Evolutionary conservation across 2,888 invertebrate species (phyloP).

Genomic region (Hanleya hanleyi): DNA sequence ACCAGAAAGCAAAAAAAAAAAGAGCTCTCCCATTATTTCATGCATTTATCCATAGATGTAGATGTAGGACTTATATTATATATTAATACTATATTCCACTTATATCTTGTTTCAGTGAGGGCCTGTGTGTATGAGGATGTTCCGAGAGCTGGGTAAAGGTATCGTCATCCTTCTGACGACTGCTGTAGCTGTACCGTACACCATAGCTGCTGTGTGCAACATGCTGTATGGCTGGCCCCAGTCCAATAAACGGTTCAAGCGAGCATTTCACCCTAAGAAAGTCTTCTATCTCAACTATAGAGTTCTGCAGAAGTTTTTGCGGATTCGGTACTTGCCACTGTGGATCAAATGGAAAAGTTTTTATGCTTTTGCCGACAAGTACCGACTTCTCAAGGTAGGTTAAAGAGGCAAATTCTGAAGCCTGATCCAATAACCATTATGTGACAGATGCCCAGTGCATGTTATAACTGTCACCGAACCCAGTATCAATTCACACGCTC

Average conservation of each 20-base stretch:
- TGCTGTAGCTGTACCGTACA: constrained; percentile 65
- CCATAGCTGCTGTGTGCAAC: constrained; percentile 62
- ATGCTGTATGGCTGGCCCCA: constrained; percentile 67
- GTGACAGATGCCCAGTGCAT: too few species aligned
- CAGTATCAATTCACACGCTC: too few species aligned
- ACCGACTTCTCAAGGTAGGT: constrained; percentile 58
- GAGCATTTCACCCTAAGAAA: constrained; percentile 64
- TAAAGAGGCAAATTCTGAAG: too few species aligned
- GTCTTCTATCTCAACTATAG: constrained; percentile 65
- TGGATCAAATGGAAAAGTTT: constrained; percentile 58
- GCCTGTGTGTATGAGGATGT: too few species aligned
- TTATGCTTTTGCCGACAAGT: constrained; percentile 51
- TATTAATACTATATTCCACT: too few species aligned
- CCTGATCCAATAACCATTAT: too few species aligned
- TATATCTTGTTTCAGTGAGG: too few species aligned
- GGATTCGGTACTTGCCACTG: constrained; percentile 50
- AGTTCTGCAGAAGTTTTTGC: constrained; percentile 52
- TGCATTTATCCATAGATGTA: too few species aligned
- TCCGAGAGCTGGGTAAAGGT: constrained; percentile 26
- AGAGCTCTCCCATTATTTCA: too few species aligned
- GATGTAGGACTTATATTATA: too few species aligned
- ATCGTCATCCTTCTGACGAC: constrained; percentile 48
- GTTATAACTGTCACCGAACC: too few species aligned
- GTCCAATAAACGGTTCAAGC: constrained; percentile 48
- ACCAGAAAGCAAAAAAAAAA: too few species aligned